These are phyloP conservation scores for Lepidotrigona ventralis DNA, from an alignment of 1,140 invertebrate species.

Conservation along the genomic window DNA sequence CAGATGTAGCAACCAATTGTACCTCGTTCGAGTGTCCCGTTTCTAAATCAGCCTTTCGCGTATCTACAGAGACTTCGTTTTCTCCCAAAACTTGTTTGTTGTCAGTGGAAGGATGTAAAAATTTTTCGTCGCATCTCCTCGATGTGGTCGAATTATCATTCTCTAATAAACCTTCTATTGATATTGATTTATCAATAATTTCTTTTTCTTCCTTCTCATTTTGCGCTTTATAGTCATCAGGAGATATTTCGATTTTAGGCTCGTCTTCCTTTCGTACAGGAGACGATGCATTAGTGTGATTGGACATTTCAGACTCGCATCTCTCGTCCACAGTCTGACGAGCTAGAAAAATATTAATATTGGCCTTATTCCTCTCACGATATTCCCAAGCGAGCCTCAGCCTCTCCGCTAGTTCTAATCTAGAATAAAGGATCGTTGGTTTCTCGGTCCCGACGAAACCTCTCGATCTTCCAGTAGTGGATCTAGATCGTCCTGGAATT, in stretches of 20 bases:
- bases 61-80: neutral
- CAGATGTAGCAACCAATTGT: neutral
- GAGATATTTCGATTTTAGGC: neutral
- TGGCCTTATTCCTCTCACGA: constrained; percentile 78
- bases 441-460: constrained; percentile 67
- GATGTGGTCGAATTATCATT: neutral
- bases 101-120: no score
- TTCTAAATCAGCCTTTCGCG: neutral
- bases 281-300: constrained; percentile 25
- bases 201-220: neutral
- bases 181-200: neutral
- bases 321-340: constrained; percentile 72
- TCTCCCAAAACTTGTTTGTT: no score
- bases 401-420: constrained; percentile 80
- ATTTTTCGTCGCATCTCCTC: neutral
- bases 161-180: neutral
- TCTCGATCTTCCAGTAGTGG: constrained; percentile 38
- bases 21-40: constrained; percentile 4
- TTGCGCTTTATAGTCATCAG: neutral
- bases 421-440: constrained; percentile 80
- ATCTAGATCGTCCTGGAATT: constrained; percentile 70
- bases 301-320: constrained; percentile 70
- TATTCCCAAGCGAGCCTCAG: constrained; percentile 80
- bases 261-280: neutral
- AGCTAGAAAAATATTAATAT: constrained; percentile 81